Base-by-base conservation (phyloP, 2,888 invertebrate species). In the Oscheius sp. region DNA sequence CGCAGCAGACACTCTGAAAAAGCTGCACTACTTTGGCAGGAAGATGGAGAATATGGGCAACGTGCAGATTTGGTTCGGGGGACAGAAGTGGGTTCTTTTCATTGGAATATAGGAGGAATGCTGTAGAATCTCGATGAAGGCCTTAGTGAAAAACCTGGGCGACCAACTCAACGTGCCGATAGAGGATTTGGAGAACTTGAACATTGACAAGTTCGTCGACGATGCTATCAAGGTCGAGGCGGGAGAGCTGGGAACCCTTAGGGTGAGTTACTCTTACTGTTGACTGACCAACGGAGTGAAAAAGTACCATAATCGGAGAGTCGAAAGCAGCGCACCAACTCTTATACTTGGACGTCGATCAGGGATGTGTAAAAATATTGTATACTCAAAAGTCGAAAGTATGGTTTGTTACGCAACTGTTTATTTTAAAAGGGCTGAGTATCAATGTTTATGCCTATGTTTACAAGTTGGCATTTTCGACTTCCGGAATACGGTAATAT, bases 61-160 rank as follows among this genome's bases (percentile, higher is more conserved):
- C 73, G 85, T 88, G 48, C 80, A 84, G 57, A 82, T 87, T 21
- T 87, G 87, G 87, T 87, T 87, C 70, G 87, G 87, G 21, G 86
- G 85, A 2, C 78, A 87, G 66, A 83, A 85, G 85, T 85, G 47
- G 50, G 81, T 35, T 47, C n/a, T 47, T 47, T 68, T 42, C 7
- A 29, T 33, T 29, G 35, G 9, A 59, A 59, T 29, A 58, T 11
- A 58, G 33, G 32, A 29, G 5, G 9, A 13, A 37, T 47, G 21
- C 62, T 75, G 57, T 53, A 84, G 83, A 71, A 75, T 86, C 0
- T 83, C 85, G 1, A 86, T 86, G 85, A 84, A 84, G 63, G 85
- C 86, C 35, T 73, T 86, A 37, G 86, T 86, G 21, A 86, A 84
- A 62, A 85, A 85, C 58, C 80, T 86, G 37, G 86, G 86, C 13